A percentile compares a stretch with the other conserved stretches of the same genome.
phyloP scores from a whole-genome alignment of 2,113 vertebrate species.

The Trematocara nigrifrons region DNA sequence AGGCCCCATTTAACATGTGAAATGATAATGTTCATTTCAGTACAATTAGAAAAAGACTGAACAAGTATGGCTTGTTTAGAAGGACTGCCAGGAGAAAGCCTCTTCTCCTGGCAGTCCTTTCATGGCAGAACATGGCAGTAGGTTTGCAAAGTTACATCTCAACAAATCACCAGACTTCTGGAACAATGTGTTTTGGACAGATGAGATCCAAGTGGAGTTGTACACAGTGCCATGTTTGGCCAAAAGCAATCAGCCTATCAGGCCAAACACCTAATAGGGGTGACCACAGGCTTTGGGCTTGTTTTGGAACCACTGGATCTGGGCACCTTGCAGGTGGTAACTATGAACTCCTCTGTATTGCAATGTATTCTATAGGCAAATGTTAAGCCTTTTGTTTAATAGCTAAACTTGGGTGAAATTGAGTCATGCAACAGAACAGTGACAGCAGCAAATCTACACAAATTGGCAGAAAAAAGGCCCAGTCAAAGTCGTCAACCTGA shows the following conservation, averaged over 20 bases:
- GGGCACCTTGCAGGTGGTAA: background rate
- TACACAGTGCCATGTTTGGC: background rate
- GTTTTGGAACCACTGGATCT: background rate
- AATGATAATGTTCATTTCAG: background rate
- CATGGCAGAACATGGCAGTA: background rate
- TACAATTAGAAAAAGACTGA: background rate
- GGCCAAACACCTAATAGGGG: background rate
- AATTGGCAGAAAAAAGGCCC: background rate
- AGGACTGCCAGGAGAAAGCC: background rate
- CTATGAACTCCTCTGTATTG: background rate
- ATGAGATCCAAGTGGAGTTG: background rate
- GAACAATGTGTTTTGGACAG: background rate
- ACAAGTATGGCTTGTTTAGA: background rate
- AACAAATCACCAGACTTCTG: background rate
- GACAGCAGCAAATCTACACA: background rate
- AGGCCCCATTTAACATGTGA: background rate
- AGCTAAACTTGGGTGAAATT: rapidly evolving
- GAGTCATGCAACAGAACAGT: background rate
- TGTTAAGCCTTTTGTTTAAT: background rate
- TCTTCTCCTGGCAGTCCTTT: background rate
- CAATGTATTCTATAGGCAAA: background rate
- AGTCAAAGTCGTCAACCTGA: background rate
- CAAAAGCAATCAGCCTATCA: background rate
- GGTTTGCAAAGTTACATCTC: background rate
- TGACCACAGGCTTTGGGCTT: background rate